Evolutionary conservation across 2,113 vertebrate species (phyloP).

Genomic region (Romanogobio albipinnatus): DNA sequence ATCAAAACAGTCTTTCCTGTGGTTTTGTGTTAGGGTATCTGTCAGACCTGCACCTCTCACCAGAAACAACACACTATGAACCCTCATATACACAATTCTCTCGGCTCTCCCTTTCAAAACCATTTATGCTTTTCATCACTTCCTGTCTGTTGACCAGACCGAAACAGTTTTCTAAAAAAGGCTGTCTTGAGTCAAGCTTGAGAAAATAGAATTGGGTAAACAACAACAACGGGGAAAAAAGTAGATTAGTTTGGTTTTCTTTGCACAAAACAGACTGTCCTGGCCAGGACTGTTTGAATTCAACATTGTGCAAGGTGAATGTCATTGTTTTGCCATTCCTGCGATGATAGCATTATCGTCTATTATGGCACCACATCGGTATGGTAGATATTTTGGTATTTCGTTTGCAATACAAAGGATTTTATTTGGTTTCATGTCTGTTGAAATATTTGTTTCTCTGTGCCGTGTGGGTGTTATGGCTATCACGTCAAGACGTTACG

Average conservation of each 20-base stretch:
- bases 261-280: neutral
- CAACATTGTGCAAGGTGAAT: neutral
- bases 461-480: conserved; percentile 21
- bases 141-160: conserved; percentile 64
- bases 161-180: conserved; percentile 30
- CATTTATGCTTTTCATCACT: conserved; percentile 55
- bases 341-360: conserved; percentile 27
- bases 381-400: conserved; percentile 29
- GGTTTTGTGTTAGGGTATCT: conserved; percentile 65
- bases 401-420: conserved; percentile 34
- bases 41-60: conserved; percentile 58
- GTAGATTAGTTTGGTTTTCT: neutral
- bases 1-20: conserved; percentile 73
- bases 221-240: neutral
- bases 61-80: conserved; percentile 44
- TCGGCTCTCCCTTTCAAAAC: conserved; percentile 36
- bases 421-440: conserved; percentile 26
- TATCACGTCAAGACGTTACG: conserved; percentile 1
- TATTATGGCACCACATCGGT: neutral
- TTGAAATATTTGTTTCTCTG: conserved; percentile 14
- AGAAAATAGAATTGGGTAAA: neutral
- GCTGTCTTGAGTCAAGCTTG: conserved; percentile 2
- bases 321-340: conserved; percentile 27
- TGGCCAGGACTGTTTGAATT: neutral
- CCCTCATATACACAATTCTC: neutral